Evolutionary conservation across 2,113 vertebrate species (phyloP).

Genomic region (Eupsittula cactorum): DNA sequence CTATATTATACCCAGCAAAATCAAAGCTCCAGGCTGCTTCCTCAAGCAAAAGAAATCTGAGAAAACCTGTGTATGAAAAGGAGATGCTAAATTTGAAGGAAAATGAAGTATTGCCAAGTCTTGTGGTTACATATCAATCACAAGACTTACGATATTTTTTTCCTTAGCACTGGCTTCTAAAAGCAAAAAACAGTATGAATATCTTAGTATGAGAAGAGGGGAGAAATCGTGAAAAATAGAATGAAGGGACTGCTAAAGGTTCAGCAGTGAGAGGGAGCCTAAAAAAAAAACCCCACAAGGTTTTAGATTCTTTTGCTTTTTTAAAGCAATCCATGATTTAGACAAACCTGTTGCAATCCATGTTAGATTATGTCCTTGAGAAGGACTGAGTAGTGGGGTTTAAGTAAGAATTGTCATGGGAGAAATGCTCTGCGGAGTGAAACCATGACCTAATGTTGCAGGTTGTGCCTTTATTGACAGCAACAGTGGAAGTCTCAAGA

Average conservation of each 20-base stretch:
- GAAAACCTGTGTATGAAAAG: constrained; percentile 2
- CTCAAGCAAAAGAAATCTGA: constrained; percentile 11
- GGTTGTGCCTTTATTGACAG: not conserved
- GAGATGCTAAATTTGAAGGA: not conserved
- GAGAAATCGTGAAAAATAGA: not conserved
- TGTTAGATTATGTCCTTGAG: not conserved
- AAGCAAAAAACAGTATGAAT: constrained; percentile 6
- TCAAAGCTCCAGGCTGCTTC: not conserved
- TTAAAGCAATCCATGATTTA: not conserved
- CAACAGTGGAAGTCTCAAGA: not conserved
- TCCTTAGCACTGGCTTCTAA: not conserved
- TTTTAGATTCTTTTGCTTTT: not conserved
- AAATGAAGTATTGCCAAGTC: constrained; percentile 32
- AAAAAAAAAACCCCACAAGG: not conserved
- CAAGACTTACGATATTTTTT: constrained; percentile 17
- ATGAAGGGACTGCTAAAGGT: not conserved
- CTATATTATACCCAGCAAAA: not conserved
- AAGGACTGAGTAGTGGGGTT: not conserved
- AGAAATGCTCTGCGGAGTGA: not conserved
- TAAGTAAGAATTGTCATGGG: not conserved
- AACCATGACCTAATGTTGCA: not conserved
- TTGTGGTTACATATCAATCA: constrained; percentile 9
- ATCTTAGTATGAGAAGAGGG: not conserved
- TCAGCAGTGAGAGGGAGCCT: not conserved
- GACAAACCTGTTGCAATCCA: not conserved